phyloP scores from a whole-genome alignment of 2,888 invertebrate species.

The Eupeodes latifasciatus region DNA sequence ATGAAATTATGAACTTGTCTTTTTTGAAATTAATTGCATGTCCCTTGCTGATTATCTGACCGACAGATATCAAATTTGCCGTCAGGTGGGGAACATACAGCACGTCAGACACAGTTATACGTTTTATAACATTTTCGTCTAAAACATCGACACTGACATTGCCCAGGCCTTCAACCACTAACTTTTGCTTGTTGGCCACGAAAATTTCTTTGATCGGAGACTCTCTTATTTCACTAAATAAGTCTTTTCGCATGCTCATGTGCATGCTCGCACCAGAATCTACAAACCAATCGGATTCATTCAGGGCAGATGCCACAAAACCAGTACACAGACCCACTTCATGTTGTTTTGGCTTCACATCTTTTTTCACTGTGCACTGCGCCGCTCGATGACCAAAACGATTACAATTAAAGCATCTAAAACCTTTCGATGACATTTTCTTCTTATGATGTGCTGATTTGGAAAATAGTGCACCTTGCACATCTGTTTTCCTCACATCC shows the following conservation, averaged over 20 bases:
- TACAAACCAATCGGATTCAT: background rate
- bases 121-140: background rate
- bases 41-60: slow-evolving; percentile 3
- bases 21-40: background rate
- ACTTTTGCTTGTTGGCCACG: slow-evolving; percentile 8
- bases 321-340: background rate
- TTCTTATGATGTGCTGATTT: background rate
- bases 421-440: background rate
- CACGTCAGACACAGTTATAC: background rate
- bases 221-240: background rate
- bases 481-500: background rate
- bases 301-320: background rate
- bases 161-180: background rate
- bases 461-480: background rate
- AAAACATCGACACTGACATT: slow-evolving; percentile 4
- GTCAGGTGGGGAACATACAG: background rate
- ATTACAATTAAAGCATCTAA: slow-evolving; percentile 30
- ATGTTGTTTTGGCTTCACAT: background rate
- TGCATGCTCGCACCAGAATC: slow-evolving; percentile 32
- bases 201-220: slow-evolving; percentile 15
- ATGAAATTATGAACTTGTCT: slow-evolving; percentile 8
- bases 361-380: background rate
- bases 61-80: background rate
- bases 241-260: slow-evolving; percentile 19
- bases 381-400: slow-evolving; percentile 14